Base-by-base conservation (phyloP, 2,888 invertebrate genomes). In the Scrobipalpa atriplicella region DNA sequence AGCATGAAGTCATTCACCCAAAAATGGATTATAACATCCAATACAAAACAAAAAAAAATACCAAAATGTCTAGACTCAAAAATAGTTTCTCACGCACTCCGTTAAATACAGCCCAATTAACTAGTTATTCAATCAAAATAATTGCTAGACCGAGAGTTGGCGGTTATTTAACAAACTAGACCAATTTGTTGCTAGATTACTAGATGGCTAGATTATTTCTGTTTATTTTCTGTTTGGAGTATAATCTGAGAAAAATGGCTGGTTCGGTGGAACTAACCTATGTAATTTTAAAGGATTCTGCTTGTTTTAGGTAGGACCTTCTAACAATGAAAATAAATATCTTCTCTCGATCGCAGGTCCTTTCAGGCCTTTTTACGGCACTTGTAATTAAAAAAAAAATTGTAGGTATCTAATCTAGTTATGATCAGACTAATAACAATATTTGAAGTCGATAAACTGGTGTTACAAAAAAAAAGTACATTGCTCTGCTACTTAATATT, bases 401-500 rank as follows among this genome's bases (percentile, higher is more conserved):
- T 29, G 29, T n/a, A n/a, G n/a, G 29, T 29, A 5, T 5, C 29
- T 29, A 29, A 29, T 29, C 29, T 29, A 16, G 54, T 21, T 10
- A 6, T 11, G 18, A 21, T 21, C 18, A 21, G 18, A 21, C 19
- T 54, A 54, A 54, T 18, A 21, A 54, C 9, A 21, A 11, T 19
- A 54, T 9, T 54, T 11, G 19, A 10, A 21, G 54, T 21, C 54
- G 21, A 54, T 54, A 54, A 54, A 54, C 54, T 21, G 18, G 19
- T 16, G n/a, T 7, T 54, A 21, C 2, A 54, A 10, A 54, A 54
- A 54, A 54, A 54, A 54, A 54, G 54, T 10, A 21, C 54, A 54
- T 54, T 54, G 54, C 54, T 54, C 54, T 47, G 47, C 47, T 47
- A 47, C 47, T 47, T 16, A 47, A 16, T 16, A 16, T 47, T 54